Evolutionary conservation across 2,797 vertebrate genomes (phyloP).

Genomic region (Sparus aurata): DNA sequence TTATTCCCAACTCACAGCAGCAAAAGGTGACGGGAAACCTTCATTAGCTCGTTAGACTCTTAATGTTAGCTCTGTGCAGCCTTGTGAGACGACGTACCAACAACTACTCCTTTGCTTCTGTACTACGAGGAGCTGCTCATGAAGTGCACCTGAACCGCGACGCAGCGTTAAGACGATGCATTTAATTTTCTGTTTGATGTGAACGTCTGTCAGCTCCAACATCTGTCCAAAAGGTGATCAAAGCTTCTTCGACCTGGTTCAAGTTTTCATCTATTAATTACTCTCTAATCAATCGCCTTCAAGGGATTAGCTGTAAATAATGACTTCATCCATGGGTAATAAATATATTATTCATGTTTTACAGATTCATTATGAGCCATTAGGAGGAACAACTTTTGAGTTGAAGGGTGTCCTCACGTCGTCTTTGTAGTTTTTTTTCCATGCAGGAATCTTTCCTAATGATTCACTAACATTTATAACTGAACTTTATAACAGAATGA

Average conservation of each 20-base stretch:
- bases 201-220: not conserved
- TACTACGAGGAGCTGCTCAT: not conserved
- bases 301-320: not conserved
- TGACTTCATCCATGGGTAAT: not conserved
- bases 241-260: slow-evolving; percentile 10
- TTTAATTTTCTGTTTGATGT: not conserved
- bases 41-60: not conserved
- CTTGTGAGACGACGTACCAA: not conserved
- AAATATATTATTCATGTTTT: not conserved
- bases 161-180: not conserved
- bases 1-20: slow-evolving; percentile 48
- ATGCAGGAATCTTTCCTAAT: not conserved
- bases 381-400: not conserved
- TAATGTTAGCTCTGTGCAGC: not conserved
- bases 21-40: not conserved
- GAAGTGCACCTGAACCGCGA: not conserved
- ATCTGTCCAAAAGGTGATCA: not conserved
- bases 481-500: too few species aligned
- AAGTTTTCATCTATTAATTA: not conserved
- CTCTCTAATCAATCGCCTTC: not conserved
- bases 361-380: not conserved
- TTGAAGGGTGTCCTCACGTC: not conserved
- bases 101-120: not conserved
- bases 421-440: not conserved
- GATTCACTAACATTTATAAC: not conserved